phyloP scores from a whole-genome alignment of 30 jellyfish, hydroid and myxozoan species.

The Euphysa ruthae region DNA sequence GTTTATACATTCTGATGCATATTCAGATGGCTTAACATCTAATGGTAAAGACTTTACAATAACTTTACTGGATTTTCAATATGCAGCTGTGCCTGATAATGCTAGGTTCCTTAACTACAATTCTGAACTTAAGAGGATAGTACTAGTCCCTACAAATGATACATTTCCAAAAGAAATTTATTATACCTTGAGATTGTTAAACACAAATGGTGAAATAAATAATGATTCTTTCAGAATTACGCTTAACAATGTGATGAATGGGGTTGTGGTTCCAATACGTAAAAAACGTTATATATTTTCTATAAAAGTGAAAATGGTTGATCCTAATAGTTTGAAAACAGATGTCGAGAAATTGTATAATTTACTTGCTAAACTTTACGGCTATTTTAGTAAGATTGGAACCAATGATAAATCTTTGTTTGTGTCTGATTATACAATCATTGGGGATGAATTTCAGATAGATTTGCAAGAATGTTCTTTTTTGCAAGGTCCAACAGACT shows the following conservation, averaged over 20 bases:
- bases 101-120: slow-evolving; percentile 8
- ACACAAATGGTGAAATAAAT: slow-evolving; percentile 1
- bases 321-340: not conserved
- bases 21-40: slow-evolving; percentile 3
- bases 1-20: too few relatives aligned
- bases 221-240: slow-evolving; percentile 1
- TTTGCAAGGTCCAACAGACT: not conserved
- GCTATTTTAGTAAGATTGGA: not conserved
- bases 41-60: not conserved
- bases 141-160: slow-evolving; percentile 9
- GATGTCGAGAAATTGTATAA: slow-evolving; percentile 17
- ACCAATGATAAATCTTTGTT: not conserved
- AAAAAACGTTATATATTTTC: not conserved
- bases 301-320: not conserved
- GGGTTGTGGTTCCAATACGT: too few relatives aligned
- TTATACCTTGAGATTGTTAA: slow-evolving; percentile 1
- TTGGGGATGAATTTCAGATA: not conserved
- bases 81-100: not conserved
- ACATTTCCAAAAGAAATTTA: not conserved
- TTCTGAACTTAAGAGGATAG: not conserved
- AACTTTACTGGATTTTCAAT: slow-evolving; percentile 9
- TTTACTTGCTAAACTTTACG: not conserved
- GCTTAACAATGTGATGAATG: not conserved
- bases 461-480: not conserved
- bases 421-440: not conserved